Base-by-base conservation (phyloP, 2,888 invertebrate genomes). In the Graphium colonna region DNA sequence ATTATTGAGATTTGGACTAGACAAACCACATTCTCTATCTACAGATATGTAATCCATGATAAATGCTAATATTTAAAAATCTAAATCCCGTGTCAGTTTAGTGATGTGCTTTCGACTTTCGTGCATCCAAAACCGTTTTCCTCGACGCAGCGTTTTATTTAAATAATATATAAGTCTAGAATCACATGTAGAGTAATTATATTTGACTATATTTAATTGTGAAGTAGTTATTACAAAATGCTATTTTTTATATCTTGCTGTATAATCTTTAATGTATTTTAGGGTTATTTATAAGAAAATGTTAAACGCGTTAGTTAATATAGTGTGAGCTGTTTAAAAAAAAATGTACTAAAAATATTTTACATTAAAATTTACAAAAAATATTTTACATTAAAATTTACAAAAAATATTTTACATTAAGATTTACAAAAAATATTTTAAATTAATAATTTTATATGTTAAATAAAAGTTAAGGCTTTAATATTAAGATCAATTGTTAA, bases 31-130 rank as follows among this genome's bases (percentile, higher is more conserved):
- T 87, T 79, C 64, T 86, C 89, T 88, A 89, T 83, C 89, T 89
- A 89, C 84, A 89, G 89, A 89, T 89, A 89, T 89, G 89, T 89
- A 80, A 88, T 85, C 86, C 82, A 89, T 88, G 89, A 89, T 89
- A 89, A 85, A 86, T 81, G 79, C 84, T 87, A 87, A 84, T 80
- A 77, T 72, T 72, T 83, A 84, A 87, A 85, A 85, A 82, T 81
- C 82, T 86, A 83, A 80, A 70, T 79, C 78, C 76, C 78, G 79
- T 83, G 82, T 79, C 69, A 67, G 73, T 75, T 64, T 60, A 60
- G 79, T 82, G 75, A 80, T 77, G 84, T 86, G 82, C 79, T 67
- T 75, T 60, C 52, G 64, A 73, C 73, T 74, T 77, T 33, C 12
- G 41, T 45, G 26, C 39, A 18, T 83, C 77, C 83, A 87, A 80